These are phyloP conservation scores for Heliconius hewitsoni DNA, from an alignment of 1,140 invertebrate genomes.

Conservation along the genomic window DNA sequence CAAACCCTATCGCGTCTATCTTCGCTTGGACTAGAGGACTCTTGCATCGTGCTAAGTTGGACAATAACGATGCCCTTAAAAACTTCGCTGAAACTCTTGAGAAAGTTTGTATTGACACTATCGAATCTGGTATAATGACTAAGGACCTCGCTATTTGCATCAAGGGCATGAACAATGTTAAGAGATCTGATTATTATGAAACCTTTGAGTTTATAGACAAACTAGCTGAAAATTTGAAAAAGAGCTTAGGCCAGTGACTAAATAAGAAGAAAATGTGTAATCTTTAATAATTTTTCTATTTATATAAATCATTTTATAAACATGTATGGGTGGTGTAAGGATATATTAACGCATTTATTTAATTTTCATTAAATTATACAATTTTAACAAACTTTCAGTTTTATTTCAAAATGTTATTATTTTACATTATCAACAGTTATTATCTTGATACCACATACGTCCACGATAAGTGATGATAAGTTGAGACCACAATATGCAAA, in stretches of 20 bases:
- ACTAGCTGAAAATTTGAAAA: conserved; percentile 94
- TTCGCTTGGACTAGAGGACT: conserved; percentile 98
- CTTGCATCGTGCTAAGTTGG: conserved; percentile 95
- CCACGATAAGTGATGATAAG: not conserved
- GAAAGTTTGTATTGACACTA: conserved; percentile 95
- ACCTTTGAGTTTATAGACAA: conserved; percentile 99
- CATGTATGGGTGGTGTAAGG: conserved; percentile 49
- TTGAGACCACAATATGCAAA: not conserved
- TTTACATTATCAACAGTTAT: not conserved
- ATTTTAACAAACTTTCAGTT: not conserved
- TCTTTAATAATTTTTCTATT: conserved; percentile 47
- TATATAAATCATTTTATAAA: conserved; percentile 31
- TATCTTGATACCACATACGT: conserved; percentile 7
- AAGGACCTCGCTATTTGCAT: conserved; percentile 99
- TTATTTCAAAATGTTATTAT: not conserved
- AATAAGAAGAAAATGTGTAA: conserved; percentile 51
- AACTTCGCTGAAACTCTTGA: conserved; percentile 93
- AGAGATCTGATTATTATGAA: conserved; percentile 94
- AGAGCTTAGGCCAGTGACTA: conserved; percentile 76
- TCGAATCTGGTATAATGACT: conserved; percentile 97
- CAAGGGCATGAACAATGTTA: conserved; percentile 93
- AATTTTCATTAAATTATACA: conserved; percentile 41
- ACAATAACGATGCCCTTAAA: conserved; percentile 89
- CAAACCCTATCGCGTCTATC: conserved; percentile 99
- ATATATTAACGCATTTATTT: conserved; percentile 68